Conservation (phyloP, 2,797 vertebrate species). For the Galagoides demidoff region DNA sequence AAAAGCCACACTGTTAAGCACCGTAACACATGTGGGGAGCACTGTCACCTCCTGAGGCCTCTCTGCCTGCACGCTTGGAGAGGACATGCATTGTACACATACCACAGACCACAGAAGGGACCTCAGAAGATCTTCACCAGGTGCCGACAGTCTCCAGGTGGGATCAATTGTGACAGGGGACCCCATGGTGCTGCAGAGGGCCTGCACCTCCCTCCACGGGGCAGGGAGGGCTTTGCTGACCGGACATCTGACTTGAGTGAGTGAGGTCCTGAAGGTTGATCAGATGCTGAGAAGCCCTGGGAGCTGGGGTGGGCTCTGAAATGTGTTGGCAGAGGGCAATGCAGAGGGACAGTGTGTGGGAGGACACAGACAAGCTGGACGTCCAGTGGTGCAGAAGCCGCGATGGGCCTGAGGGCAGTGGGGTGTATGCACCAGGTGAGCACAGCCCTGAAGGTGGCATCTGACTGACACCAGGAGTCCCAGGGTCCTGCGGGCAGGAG, state of each 20-base stretch:
- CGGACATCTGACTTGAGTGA: neutral
- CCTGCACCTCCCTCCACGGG: accelerated
- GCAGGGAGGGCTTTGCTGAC: neutral
- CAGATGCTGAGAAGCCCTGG: neutral
- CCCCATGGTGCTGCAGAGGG: neutral
- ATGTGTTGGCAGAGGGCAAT: accelerated
- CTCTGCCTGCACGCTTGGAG: neutral
- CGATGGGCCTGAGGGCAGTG: neutral
- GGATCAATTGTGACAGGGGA: neutral
- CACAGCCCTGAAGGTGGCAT: neutral
- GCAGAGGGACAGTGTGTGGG: neutral
- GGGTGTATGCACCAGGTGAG: too few species aligned
- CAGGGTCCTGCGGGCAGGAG: neutral
- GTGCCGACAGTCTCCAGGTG: neutral
- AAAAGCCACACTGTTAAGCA: too few species aligned
- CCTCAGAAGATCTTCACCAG: neutral
- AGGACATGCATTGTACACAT: accelerated
- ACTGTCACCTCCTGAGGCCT: neutral
- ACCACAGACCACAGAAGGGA: neutral
- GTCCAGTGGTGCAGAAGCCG: accelerated
- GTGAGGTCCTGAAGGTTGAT: neutral
- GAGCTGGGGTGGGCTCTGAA: neutral
- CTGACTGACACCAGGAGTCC: neutral
- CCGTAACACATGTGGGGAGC: neutral
- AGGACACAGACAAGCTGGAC: neutral